These are phyloP conservation scores for Zaprionus nigranus DNA, from an alignment of 1,140 invertebrate species.

Conservation along the genomic window DNA sequence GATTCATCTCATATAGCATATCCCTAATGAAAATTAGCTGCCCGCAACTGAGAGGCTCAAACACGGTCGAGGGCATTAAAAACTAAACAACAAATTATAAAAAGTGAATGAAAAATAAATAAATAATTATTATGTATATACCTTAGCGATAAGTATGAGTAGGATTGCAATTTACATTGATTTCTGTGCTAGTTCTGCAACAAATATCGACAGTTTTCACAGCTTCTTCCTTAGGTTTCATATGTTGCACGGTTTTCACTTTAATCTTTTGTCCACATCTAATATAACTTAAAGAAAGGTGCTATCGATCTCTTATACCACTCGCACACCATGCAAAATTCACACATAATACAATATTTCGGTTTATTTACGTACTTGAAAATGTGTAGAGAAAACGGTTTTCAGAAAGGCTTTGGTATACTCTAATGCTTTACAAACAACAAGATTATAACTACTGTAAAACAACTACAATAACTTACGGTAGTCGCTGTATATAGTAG, in stretches of 20 bases:
- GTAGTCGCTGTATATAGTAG: constrained; percentile 54
- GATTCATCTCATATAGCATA: constrained; percentile 54
- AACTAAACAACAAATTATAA: constrained; percentile 19
- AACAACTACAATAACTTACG: constrained; percentile 45
- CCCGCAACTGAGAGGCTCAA: constrained; percentile 39
- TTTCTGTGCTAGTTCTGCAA: constrained; percentile 2
- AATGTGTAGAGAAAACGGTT: constrained; percentile 55
- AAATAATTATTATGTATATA: constrained; percentile 39
- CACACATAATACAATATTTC: constrained; percentile 12
- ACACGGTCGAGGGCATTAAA: constrained; percentile 40
- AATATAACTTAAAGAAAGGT: constrained; percentile 58
- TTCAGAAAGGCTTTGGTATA: constrained; percentile 83
- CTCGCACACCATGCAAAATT: constrained; percentile 20
- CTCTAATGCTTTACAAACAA: constrained; percentile 83
- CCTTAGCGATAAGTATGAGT: constrained; percentile 17
- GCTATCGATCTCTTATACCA: constrained; percentile 76
- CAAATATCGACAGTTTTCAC: constrained; percentile 15
- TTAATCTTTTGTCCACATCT: constrained; percentile 26
- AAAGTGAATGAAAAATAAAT: not conserved
- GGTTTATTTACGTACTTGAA: constrained; percentile 11
- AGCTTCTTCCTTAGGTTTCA: constrained; percentile 38
- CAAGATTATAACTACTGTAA: constrained; percentile 43
- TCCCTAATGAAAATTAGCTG: constrained; percentile 44
- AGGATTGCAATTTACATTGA: constrained; percentile 11
- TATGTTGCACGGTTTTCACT: constrained; percentile 38